These are phyloP conservation scores for Hucho hucho DNA, from an alignment of 2,113 vertebrate species.

Conservation along the genomic window DNA sequence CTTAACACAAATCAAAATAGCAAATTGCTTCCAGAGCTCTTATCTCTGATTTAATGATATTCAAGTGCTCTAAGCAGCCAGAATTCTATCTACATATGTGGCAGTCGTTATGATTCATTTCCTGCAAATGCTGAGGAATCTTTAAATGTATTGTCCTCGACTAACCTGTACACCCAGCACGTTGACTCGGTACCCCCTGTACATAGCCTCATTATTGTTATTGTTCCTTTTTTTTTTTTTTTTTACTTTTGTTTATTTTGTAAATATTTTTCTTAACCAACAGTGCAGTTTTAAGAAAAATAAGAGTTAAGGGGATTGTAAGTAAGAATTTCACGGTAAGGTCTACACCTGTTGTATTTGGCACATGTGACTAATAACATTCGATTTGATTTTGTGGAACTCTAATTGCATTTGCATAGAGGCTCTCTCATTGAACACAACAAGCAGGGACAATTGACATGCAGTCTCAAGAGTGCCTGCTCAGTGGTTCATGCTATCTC, in stretches of 20 bases:
- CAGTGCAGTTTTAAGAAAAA: too few relatives aligned
- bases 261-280: too few relatives aligned
- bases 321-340: too few relatives aligned
- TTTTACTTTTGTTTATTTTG: too few relatives aligned
- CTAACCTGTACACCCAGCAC: too few relatives aligned
- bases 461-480: neutral
- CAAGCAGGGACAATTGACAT: neutral
- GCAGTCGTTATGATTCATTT: neutral
- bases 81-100: neutral
- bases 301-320: too few relatives aligned
- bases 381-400: too few relatives aligned
- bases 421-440: neutral
- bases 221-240: too few relatives aligned
- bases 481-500: neutral
- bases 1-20: neutral
- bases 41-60: slow-evolving; percentile 17
- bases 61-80: neutral
- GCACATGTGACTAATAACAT: too few relatives aligned
- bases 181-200: too few relatives aligned
- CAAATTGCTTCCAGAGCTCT: neutral
- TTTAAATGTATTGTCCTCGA: neutral
- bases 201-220: too few relatives aligned
- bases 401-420: neutral
- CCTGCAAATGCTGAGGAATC: neutral
- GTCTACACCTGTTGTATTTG: too few relatives aligned